Evolutionary conservation across 2,113 vertebrate genomes (phyloP).

Genomic region (Merops nubicus): DNA sequence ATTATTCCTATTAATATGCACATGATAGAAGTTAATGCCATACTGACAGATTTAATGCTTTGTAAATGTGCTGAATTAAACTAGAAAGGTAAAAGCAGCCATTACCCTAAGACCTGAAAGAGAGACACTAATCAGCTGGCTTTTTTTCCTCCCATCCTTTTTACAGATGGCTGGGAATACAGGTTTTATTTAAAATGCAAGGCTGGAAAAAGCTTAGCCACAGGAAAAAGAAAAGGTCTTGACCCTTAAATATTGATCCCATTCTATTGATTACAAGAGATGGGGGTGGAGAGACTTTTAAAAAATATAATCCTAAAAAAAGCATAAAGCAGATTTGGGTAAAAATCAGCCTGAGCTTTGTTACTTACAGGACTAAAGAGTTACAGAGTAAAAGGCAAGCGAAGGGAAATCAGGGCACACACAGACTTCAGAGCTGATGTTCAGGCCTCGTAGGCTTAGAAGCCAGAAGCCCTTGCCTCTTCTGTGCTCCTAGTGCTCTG

Average conservation of each 20-base stretch:
- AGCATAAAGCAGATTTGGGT: not conserved
- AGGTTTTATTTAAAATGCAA: slow-evolving; percentile 31
- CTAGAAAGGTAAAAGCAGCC: slow-evolving; percentile 68
- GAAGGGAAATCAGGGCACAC: not conserved
- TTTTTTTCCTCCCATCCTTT: slow-evolving; percentile 23
- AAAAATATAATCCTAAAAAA: slow-evolving; percentile 20
- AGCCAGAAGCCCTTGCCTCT: not conserved
- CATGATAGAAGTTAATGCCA: slow-evolving; percentile 65
- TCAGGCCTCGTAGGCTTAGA: not conserved
- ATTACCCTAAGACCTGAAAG: slow-evolving; percentile 59
- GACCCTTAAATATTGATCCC: slow-evolving; percentile 52
- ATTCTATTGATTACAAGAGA: slow-evolving; percentile 41
- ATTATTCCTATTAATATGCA: slow-evolving; percentile 71
- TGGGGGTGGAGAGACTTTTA: not conserved
- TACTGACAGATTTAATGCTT: slow-evolving; percentile 70
- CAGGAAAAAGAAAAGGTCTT: slow-evolving; percentile 52
- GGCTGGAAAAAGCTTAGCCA: slow-evolving; percentile 34
- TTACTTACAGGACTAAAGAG: not conserved
- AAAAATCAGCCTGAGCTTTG: not conserved
- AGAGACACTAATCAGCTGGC: slow-evolving; percentile 42
- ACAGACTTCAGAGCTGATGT: not conserved
- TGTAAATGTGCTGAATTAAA: slow-evolving; percentile 72
- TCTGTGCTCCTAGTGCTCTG: not conserved
- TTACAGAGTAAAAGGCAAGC: not conserved
- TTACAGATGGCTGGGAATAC: slow-evolving; percentile 10